phyloP scores from a whole-genome alignment of 2,888 invertebrate genomes.

The Brachypalpus laphriformis region DNA sequence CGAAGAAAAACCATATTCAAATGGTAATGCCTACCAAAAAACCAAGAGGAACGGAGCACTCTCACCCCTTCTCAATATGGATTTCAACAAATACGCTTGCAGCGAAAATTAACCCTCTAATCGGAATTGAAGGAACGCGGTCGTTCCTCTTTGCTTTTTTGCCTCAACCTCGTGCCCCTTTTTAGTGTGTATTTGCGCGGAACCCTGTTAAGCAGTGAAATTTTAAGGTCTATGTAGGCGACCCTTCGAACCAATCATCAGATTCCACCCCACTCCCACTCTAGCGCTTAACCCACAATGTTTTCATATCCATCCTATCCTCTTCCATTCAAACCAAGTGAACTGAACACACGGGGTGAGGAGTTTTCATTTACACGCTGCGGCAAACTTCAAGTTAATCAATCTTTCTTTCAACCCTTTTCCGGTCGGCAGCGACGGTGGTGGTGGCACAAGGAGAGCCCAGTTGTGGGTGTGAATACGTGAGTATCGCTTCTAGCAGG shows the following conservation, averaged over 20 bases:
- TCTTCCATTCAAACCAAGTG: constrained; percentile 11
- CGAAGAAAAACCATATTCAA: constrained; percentile 34
- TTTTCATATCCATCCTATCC: constrained; percentile 44
- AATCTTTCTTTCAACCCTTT: constrained; percentile 74
- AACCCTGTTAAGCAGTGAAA: constrained; percentile 18
- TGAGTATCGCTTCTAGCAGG: constrained; percentile 52
- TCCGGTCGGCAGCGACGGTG: constrained; percentile 39
- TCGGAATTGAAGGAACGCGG: constrained; percentile 60
- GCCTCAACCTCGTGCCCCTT: not conserved
- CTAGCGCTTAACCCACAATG: constrained; percentile 1
- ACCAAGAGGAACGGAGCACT: not conserved
- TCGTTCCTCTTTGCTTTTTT: constrained; percentile 45
- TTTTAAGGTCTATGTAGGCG: constrained; percentile 45
- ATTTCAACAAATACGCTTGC: constrained; percentile 46
- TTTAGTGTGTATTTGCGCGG: not conserved
- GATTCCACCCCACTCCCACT: constrained; percentile 16
- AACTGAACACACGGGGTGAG: constrained; percentile 45
- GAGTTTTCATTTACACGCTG: constrained; percentile 71
- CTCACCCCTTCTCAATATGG: constrained; percentile 12
- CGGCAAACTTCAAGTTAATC: constrained; percentile 73
- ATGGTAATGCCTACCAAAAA: constrained; percentile 23
- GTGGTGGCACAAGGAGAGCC: not conserved
- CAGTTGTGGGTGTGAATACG: constrained; percentile 2
- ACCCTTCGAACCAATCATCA: constrained; percentile 70
- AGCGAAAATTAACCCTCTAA: constrained; percentile 69